phyloP scores from a whole-genome alignment of 2,113 vertebrate species.

The Scomber colias region DNA sequence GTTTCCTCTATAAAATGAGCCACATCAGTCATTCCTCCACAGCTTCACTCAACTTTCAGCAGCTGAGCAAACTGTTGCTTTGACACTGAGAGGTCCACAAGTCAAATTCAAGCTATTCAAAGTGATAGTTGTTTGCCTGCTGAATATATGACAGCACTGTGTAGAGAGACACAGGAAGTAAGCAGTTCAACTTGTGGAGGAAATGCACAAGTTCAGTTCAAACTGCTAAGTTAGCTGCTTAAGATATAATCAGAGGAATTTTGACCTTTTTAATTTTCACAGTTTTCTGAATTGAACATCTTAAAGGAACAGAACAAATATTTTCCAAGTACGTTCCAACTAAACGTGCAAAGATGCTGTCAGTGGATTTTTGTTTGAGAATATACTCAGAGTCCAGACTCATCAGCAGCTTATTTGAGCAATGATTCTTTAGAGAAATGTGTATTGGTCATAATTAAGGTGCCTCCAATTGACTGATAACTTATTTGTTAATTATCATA shows the following conservation, averaged over 20 bases:
- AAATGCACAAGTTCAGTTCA: background rate
- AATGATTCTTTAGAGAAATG: background rate
- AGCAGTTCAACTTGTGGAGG: too few species aligned
- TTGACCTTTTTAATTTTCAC: too few species aligned
- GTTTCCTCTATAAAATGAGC: background rate
- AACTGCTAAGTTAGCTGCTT: background rate
- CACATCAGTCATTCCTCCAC: background rate
- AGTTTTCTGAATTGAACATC: too few species aligned
- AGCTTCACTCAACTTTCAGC: background rate
- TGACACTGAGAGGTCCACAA: background rate
- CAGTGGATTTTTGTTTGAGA: too few species aligned
- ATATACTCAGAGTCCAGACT: background rate
- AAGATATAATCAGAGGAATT: background rate
- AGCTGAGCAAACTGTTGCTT: conserved; percentile 11
- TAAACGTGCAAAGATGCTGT: background rate
- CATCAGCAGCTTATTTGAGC: background rate
- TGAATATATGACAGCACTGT: background rate
- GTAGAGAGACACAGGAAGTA: background rate
- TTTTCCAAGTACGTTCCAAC: background rate
- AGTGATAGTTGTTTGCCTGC: background rate
- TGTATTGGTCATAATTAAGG: too few species aligned
- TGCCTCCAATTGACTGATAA: background rate
- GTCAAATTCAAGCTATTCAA: background rate
- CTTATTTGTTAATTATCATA: background rate
- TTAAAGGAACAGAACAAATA: too few species aligned